Evolutionary conservation across 2,888 invertebrate species (phyloP).

Genomic region (Troglohyphantes excavatus): DNA sequence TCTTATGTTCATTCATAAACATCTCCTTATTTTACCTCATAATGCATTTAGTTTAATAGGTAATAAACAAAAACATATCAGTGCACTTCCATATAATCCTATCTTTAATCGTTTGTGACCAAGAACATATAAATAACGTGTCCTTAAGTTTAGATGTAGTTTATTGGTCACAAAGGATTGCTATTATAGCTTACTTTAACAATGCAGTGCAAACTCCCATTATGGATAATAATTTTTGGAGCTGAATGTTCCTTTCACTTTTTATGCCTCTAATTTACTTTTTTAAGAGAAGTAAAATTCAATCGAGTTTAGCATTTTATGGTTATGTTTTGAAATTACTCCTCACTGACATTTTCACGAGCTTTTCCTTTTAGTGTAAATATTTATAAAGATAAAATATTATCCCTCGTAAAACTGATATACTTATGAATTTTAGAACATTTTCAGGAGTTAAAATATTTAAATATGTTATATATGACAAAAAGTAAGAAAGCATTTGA

Average conservation of each 20-base stretch:
- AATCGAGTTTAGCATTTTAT: not conserved
- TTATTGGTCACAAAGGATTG: not conserved
- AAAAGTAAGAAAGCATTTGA: too few species aligned
- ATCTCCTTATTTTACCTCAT: too few species aligned
- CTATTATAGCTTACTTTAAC: not conserved
- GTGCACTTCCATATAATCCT: too few species aligned
- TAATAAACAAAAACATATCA: too few species aligned
- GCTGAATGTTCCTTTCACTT: not conserved
- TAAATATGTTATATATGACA: too few species aligned
- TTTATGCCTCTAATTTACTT: not conserved
- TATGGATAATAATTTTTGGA: not conserved
- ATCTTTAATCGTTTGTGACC: too few species aligned
- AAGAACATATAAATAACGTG: not conserved
- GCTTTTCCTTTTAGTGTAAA: not conserved
- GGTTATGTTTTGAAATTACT: not conserved
- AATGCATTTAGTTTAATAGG: too few species aligned
- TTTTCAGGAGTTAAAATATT: too few species aligned
- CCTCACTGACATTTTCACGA: not conserved
- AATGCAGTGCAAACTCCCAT: not conserved
- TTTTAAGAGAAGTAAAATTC: not conserved
- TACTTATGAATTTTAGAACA: too few species aligned
- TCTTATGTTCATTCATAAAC: too few species aligned
- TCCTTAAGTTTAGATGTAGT: not conserved
- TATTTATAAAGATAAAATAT: not conserved
- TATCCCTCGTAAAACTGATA: not conserved